Evolutionary conservation across 2,888 invertebrate genomes (phyloP), one percentile per base, ranked within the genome.

Genomic region (Chymomyza fuscimana): DNA sequence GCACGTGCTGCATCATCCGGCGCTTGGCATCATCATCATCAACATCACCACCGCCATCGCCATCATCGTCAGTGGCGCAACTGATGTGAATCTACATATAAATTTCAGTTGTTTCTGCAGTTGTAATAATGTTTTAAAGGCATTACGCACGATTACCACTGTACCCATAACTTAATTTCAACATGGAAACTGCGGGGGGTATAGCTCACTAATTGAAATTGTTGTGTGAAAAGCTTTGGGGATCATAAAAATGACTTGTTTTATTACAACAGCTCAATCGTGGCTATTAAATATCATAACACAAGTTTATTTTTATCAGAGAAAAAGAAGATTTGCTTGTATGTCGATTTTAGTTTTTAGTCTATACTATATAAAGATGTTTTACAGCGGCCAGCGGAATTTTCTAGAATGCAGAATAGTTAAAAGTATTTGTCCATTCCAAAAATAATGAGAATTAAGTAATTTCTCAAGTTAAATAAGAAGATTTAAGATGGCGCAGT

Each of bases 61-160:
- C 40, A 4, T 46, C 40, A 46, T 46, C 12, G 4, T 10, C 40
- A 12, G 40, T 46, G 40, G 40, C 40, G 40, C 58, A 25, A 25
- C 10, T 12, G 58, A 29, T 58, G 19, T 29, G 40, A 58, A n/a
- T 19, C 58, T 63, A 69, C 67, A 69, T 77, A 75, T 79, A 81
- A 79, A 82, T 83, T 73, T 74, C 72, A 75, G 65, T 77, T 84
- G 80, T 74, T 74, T 73, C 74, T 81, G 82, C 82, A 83, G 73
- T 75, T 72, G 75, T 69, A 79, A 74, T 73, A 77, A 86, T 79
- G 74, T 72, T 69, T 65, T 58, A 25, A 62, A 76, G 25, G 73
- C 73, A 74, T 72, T 69, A 77, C 70, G 65, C 16, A 32, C 69
- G 73, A 76, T 76, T 78, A 73, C 65, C 63, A 65, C 69, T 69